Evolutionary conservation across 53 echinoderm and acorn worm species (phyloP).

Genomic region (Hippasteria phrygiana): DNA sequence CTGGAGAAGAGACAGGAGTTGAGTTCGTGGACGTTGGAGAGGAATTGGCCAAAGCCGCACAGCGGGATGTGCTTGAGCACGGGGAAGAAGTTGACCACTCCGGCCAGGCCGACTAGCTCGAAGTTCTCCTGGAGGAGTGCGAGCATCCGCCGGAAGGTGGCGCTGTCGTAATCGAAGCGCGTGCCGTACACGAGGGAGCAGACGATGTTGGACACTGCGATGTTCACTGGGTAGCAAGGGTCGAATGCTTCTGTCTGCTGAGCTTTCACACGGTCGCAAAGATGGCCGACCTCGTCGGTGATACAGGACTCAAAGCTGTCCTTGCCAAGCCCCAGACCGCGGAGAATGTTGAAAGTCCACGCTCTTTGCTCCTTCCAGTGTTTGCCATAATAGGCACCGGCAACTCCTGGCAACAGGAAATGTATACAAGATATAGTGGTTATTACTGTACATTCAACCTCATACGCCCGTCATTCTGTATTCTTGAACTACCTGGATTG

Average conservation of each 20-base stretch:
- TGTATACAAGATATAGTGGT: not conserved
- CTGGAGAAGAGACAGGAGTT: slow-evolving; percentile 48
- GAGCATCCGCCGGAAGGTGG: slow-evolving; percentile 45
- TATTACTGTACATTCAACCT: too few species aligned
- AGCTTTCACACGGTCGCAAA: slow-evolving; percentile 32
- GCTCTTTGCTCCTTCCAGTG: slow-evolving; percentile 77
- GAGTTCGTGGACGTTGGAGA: slow-evolving; percentile 19
- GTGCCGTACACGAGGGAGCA: slow-evolving; percentile 67
- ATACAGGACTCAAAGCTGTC: slow-evolving; percentile 18
- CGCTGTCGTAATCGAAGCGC: slow-evolving; percentile 66
- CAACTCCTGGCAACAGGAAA: slow-evolving; percentile 27
- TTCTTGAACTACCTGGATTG: too few species aligned
- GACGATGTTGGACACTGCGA: slow-evolving; percentile 55
- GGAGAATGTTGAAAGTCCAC: slow-evolving; percentile 61
- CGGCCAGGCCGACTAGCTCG: slow-evolving; percentile 44
- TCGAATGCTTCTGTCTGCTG: slow-evolving; percentile 33
- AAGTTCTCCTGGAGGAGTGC: slow-evolving; percentile 40
- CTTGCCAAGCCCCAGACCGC: slow-evolving; percentile 62
- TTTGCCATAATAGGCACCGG: slow-evolving; percentile 58
- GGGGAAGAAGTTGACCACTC: slow-evolving; percentile 62
- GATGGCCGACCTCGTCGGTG: slow-evolving; percentile 16
- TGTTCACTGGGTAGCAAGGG: slow-evolving; percentile 17
- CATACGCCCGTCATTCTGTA: too few species aligned
- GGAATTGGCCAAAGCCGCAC: slow-evolving; percentile 49
- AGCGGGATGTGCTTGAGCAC: slow-evolving; percentile 65